Evolutionary conservation across 2,888 invertebrate species (phyloP).

Genomic region (Tinea pellionella): DNA sequence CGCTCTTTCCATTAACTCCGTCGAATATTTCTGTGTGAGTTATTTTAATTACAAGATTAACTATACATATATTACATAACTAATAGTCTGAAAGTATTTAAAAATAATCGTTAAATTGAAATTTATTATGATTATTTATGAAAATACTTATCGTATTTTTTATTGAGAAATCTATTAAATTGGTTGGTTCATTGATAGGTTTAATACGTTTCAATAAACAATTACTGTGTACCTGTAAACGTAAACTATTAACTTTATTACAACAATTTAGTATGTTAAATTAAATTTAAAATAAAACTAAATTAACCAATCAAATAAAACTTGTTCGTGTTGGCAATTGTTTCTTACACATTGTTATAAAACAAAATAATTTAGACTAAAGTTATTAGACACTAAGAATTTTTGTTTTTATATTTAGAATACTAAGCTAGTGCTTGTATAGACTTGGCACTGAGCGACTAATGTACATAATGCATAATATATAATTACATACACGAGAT

Average conservation of each 20-base stretch:
- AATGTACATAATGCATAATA: too few relatives aligned
- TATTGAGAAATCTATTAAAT: not conserved
- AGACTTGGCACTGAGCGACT: too few relatives aligned
- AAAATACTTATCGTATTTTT: not conserved
- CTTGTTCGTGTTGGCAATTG: too few relatives aligned
- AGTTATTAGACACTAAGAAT: too few relatives aligned
- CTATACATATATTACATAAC: not conserved
- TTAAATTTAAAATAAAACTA: not conserved
- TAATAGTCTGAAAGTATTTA: not conserved
- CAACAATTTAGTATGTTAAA: not conserved
- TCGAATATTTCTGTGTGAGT: constrained; percentile 18
- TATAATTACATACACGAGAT: too few relatives aligned
- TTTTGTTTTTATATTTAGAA: too few relatives aligned
- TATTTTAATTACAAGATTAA: not conserved
- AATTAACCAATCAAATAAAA: too few relatives aligned
- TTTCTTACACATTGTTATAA: too few relatives aligned
- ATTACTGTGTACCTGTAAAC: not conserved
- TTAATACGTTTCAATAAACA: not conserved
- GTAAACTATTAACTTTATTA: not conserved
- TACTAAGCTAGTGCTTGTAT: too few relatives aligned
- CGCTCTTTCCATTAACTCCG: constrained; percentile 64
- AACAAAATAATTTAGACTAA: too few relatives aligned
- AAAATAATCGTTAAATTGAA: not conserved
- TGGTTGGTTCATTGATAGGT: not conserved
- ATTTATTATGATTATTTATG: constrained; percentile 9